These are phyloP conservation scores for Dicycla oo DNA, from an alignment of 2,888 invertebrate genomes.

Conservation along the genomic window DNA sequence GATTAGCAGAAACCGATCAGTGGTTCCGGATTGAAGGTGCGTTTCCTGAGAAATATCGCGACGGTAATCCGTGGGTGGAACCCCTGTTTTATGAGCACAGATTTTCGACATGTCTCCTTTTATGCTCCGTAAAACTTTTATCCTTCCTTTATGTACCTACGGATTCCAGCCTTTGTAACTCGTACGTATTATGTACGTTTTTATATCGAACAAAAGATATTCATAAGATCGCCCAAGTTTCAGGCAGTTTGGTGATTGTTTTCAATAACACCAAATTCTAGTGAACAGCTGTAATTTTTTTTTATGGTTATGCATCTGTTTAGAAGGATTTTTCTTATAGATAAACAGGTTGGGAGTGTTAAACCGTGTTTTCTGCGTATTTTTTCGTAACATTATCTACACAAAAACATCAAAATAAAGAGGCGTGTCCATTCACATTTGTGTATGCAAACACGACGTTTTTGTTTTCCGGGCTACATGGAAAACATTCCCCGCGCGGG, in stretches of 20 bases:
- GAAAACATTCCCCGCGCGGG: no score
- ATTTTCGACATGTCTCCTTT: conserved; percentile 83
- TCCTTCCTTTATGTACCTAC: conserved; percentile 74
- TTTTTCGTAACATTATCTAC: no score
- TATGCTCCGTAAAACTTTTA: conserved; percentile 84
- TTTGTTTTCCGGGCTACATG: no score
- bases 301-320: conserved; percentile 51
- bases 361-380: no score
- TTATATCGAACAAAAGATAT: conserved; percentile 65
- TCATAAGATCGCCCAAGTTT: conserved; percentile 58
- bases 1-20: conserved; percentile 59
- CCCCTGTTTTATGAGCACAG: conserved; percentile 79
- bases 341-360: conserved; percentile 9
- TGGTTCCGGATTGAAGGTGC: conserved; percentile 43
- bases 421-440: no score
- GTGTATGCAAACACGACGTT: no score
- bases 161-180: conserved; percentile 73
- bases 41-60: conserved; percentile 50
- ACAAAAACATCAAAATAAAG: no score
- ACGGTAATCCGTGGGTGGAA: conserved; percentile 68
- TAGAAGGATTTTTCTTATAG: conserved; percentile 3
- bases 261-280: conserved; percentile 62
- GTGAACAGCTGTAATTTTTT: conserved; percentile 51
- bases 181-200: conserved; percentile 65
- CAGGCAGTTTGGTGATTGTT: conserved; percentile 59